Evolutionary conservation across 1,140 invertebrate genomes (phyloP), one percentile per base, ranked within the genome.

Genomic region (Cydia fagiglandana): DNA sequence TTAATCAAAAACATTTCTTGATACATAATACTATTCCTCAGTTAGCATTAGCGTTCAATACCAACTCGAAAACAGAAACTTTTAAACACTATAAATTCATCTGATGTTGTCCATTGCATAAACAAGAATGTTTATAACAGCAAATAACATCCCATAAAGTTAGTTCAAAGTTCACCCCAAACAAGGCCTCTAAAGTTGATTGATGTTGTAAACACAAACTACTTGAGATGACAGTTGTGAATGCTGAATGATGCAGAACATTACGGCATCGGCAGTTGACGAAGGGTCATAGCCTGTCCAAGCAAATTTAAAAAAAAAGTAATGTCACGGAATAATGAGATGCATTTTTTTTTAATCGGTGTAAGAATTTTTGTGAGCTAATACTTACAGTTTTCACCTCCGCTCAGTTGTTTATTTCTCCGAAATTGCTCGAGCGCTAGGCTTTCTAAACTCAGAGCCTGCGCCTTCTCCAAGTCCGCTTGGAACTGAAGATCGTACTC

Each of bases 381-480:
- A 61, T 24, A 61, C 56, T 61, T 61, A 61, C 86, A 87, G 87
- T 86, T 89, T 78, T 88, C 89, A 91, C 89, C 89, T 90, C 87
- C 77, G 81, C 79, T 86, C 75, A 90, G 85, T 77, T 86, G 86
- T 83, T 95, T 95, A 85, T 96, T 94, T 64, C 95, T 94, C 84
- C 95, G 94, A 90, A 97, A 97, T 86, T 97, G 95, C 87, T 98
- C 97, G 80, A 97, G 91, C 7, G 96, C 97, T 76, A 97, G 93
- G 85, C 95, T 97, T 93, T 97, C 97, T 83, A 98, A 94, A 92
- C 97, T 97, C 28, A 98, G 91, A 74, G 97, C 96, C 88, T 96
- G 96, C 6, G 97, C 97, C 85, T 96, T 95, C 90, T 97, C 97
- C 85, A 98, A 92, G 88, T 98, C 97, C 80, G 96, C 96, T 93